Percentiles rank a stretch among this genome's conserved stretches.
Evolutionary conservation across 2,113 vertebrate species (phyloP).

Genomic region (Lynx canadensis): DNA sequence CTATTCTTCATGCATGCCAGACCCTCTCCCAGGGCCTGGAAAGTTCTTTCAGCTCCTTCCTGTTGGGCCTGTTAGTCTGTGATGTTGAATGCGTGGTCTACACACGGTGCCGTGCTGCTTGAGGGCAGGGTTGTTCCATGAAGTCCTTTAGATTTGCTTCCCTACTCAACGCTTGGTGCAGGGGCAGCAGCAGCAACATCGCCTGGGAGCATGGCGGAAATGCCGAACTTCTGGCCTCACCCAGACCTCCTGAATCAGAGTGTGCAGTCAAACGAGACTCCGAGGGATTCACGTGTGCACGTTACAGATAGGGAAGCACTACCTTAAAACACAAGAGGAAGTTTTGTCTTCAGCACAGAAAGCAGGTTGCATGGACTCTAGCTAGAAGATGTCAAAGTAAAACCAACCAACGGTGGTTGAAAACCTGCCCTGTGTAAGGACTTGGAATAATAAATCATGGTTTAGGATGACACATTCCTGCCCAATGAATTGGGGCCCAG

Average conservation of each 20-base stretch:
- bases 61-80: background rate
- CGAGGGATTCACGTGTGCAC: fast-evolving
- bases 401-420: background rate
- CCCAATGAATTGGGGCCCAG: background rate
- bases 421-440: background rate
- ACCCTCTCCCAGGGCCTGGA: background rate
- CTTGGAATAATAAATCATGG: background rate
- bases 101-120: fast-evolving
- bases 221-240: background rate
- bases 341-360: background rate
- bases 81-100: fast-evolving
- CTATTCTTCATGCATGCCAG: background rate
- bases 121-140: background rate
- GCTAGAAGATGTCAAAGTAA: background rate
- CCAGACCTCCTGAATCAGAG: background rate
- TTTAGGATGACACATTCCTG: background rate
- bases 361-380: background rate
- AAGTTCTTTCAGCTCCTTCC: background rate
- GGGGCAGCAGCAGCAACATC: background rate
- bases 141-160: background rate
- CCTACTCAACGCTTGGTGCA: background rate
- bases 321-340: background rate
- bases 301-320: background rate
- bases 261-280: background rate
- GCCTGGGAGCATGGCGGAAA: background rate